Conservation (phyloP, 2,797 vertebrate species). For the Pogonophryne albipinna region DNA sequence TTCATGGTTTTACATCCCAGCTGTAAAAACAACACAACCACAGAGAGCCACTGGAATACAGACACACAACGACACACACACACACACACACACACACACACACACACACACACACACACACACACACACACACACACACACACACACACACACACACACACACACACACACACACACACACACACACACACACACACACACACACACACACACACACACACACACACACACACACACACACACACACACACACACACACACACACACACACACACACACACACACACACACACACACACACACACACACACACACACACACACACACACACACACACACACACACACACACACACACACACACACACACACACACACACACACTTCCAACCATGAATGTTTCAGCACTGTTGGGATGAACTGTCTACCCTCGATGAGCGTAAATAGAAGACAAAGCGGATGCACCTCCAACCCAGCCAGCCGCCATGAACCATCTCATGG, state of each 20-base stretch:
- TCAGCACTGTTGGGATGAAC: conserved; percentile 58
- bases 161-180: conserved; percentile 21
- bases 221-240: conserved; percentile 16
- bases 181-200: conserved; percentile 17
- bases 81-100: conserved; percentile 4
- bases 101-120: conserved; percentile 10
- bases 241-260: conserved; percentile 18
- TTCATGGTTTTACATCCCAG: conserved; percentile 71
- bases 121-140: conserved; percentile 1
- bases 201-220: conserved; percentile 12
- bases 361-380: conserved; percentile 9
- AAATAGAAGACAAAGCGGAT: conserved; percentile 54
- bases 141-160: conserved; percentile 18
- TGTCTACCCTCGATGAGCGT: conserved; percentile 40
- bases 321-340: conserved; percentile 16
- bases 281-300: no score
- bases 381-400: conserved; percentile 21
- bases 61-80: conserved; percentile 20
- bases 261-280: conserved; percentile 21
- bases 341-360: conserved; percentile 18
- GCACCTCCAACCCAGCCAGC: neutral
- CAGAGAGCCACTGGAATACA: conserved; percentile 49
- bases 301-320: conserved; percentile 15
- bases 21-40: conserved; percentile 74
- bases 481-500: conserved; percentile 37